Conservation (phyloP, 53 echinoderm and acorn worm genomes). For the Holothuria leucospilota region DNA sequence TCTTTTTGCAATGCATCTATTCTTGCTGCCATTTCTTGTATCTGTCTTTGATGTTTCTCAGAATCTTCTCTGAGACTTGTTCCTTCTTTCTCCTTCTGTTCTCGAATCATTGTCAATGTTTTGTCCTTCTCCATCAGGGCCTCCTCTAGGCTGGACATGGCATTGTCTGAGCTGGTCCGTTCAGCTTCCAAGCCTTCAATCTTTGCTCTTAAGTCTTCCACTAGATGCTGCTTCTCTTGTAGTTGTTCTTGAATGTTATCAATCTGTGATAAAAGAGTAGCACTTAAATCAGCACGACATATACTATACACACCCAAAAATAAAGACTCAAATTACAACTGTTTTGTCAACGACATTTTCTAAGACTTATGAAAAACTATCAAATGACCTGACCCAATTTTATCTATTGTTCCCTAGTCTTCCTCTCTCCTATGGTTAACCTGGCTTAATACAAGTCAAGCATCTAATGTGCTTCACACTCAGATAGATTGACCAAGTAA, state of each 20-base stretch:
- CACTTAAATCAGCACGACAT: neutral
- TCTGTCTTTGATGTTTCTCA: conserved; percentile 66
- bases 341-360: no score
- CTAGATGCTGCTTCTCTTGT: conserved; percentile 77
- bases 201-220: conserved; percentile 57
- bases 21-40: conserved; percentile 69
- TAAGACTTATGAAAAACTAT: no score
- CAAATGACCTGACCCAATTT: no score
- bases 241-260: conserved; percentile 93
- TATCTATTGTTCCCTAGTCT: no score
- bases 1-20: conserved; percentile 79
- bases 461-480: no score
- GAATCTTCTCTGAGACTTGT: conserved; percentile 72
- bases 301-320: neutral
- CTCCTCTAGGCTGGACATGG: conserved; percentile 96
- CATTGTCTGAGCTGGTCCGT: conserved; percentile 88
- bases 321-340: neutral
- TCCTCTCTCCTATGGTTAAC: no score
- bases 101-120: conserved; percentile 70
- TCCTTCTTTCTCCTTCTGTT: conserved; percentile 67
- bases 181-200: conserved; percentile 81
- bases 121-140: conserved; percentile 92
- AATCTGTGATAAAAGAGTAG: conserved; percentile 61
- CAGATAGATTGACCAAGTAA: no score
- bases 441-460: no score